Base-by-base conservation (phyloP, 1,140 invertebrate genomes). In the Sycophaga agraensis region DNA sequence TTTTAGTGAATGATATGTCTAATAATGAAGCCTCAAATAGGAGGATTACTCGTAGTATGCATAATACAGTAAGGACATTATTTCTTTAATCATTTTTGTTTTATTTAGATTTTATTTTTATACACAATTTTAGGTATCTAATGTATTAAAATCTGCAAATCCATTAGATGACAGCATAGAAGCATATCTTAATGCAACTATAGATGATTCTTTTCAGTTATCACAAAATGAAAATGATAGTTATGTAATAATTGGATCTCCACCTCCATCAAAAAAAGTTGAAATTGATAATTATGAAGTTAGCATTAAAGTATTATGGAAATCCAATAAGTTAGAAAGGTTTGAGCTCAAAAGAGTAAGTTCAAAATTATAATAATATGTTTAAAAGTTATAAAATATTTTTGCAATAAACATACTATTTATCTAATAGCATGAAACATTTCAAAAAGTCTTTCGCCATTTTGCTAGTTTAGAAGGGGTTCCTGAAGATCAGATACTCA, bases 401-500 rank as follows among this genome's bases (percentile, higher is more conserved):
- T 14, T 6, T 37, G 19, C 43, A 45, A 8, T 45, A 8, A 24
- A 24, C 4, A 24, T 28, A 28, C 5, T 1, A 48, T 28, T 37
- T 24, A 53, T 58, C 43, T 37, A 42, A 11, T 43, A 43, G 73
- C 68, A 60, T 43, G 77, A 80, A 59, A 66, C 68, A 21, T 68
- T 79, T 1, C 42, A 58, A 59, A 70, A 68, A 56, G 59, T 78
- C 42, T 80, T 79, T 46, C 19, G 74, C 35, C 55, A 80, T 67
- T 79, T 79, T 63, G 71, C 77, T 4, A 43, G 72, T 22, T 37
- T 76, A 7, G 76, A 78, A 56, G 65, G 69, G 31, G 71, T 80
- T 46, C 50, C 73, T 5, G 55, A 68, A 39, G 67, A 76, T 16
- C 67, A 72, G 49, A 72, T 80, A 16, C 59, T 78, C 6, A 68